Evolutionary conservation across 2,888 invertebrate genomes (phyloP).

Genomic region (Deilephila elpenor): DNA sequence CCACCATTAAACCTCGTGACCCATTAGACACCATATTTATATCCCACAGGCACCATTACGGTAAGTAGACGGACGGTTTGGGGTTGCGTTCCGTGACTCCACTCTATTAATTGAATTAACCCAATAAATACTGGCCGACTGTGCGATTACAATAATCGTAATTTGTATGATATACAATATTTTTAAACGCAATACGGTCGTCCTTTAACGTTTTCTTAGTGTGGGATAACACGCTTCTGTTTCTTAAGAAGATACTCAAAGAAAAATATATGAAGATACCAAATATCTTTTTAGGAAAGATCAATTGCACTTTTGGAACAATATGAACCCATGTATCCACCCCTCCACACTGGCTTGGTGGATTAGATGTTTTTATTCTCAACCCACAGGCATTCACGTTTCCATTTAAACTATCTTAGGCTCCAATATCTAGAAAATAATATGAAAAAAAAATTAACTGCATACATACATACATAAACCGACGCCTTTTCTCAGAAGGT

Average conservation of each 20-base stretch:
- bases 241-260: background rate
- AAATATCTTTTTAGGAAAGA: too few species aligned
- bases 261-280: too few species aligned
- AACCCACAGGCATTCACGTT: too few species aligned
- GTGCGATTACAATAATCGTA: constrained; percentile 75
- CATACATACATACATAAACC: too few species aligned
- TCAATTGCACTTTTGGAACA: too few species aligned
- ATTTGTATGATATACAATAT: constrained; percentile 78
- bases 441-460: too few species aligned
- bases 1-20: constrained; percentile 42
- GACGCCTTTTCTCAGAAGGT: too few species aligned
- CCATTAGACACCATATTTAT: constrained; percentile 33
- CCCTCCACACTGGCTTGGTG: too few species aligned
- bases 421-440: background rate
- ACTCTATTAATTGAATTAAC: constrained; percentile 77
- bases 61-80: constrained; percentile 35
- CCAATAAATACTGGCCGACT: constrained; percentile 61
- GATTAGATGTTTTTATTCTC: too few species aligned
- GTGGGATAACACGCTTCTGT: constrained; percentile 16
- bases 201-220: constrained; percentile 48
- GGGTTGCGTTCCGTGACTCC: constrained; percentile 67
- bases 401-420: too few species aligned
- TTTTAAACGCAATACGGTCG: constrained; percentile 72
- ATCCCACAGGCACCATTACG: constrained; percentile 44
- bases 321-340: too few species aligned